These are phyloP conservation scores for Coenobita brevimanus DNA, from an alignment of 1,140 invertebrate species.

Conservation along the genomic window DNA sequence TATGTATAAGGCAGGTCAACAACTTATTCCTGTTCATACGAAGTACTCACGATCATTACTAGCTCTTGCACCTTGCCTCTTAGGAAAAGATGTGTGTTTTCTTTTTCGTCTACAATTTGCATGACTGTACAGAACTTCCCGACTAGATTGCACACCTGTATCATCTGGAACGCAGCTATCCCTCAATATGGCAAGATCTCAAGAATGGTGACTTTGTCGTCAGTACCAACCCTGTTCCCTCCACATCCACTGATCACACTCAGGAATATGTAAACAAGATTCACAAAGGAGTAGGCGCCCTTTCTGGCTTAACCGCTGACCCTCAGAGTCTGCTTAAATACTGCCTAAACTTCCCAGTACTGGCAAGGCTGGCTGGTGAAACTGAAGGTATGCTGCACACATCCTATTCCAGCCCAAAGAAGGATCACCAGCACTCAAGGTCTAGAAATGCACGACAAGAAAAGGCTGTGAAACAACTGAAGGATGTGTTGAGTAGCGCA, in stretches of 20 bases:
- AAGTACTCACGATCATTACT: not conserved
- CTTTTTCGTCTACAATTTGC: not conserved
- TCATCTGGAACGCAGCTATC: not conserved
- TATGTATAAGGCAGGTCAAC: not conserved
- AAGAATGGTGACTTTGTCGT: not conserved
- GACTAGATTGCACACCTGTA: not conserved
- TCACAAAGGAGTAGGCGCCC: not conserved
- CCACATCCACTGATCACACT: not conserved
- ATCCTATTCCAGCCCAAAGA: not conserved
- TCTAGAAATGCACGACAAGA: not conserved
- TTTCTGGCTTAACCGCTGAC: slow-evolving; percentile 11
- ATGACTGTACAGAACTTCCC: slow-evolving; percentile 2
- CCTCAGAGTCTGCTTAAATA: not conserved
- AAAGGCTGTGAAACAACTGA: not conserved
- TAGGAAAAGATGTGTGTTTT: not conserved
- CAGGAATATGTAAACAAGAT: slow-evolving; percentile 17
- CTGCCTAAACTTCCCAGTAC: not conserved
- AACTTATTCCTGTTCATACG: not conserved
- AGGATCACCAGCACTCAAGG: not conserved
- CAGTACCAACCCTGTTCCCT: not conserved
- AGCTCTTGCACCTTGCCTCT: not conserved
- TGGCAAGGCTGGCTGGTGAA: not conserved
- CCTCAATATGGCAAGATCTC: not conserved
- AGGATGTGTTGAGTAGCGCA: not conserved
- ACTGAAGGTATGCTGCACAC: not conserved